A percentile compares a stretch with the other conserved stretches of the same genome.
Conservation (phyloP, 1,140 invertebrate genomes). For the Pachyrhynchus sulphureomaculatus region DNA sequence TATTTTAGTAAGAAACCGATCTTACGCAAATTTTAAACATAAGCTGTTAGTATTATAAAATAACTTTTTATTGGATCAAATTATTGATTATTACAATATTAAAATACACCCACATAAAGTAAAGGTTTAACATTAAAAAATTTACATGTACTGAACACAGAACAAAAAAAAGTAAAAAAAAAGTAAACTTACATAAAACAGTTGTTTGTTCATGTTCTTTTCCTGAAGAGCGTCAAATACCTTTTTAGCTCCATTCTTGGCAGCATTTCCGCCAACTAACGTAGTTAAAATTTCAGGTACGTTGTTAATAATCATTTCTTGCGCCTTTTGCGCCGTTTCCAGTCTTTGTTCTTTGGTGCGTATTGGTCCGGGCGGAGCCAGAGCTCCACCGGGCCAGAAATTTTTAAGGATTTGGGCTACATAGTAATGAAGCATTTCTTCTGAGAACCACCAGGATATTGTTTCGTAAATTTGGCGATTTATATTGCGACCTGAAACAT, state of each 20-base stretch:
- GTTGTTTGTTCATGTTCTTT: conserved; percentile 83
- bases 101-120: no score
- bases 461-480: conserved; percentile 89
- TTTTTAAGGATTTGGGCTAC: conserved; percentile 79
- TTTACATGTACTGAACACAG: no score
- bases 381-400: conserved; percentile 82
- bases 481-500: conserved; percentile 71
- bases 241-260: conserved; percentile 78
- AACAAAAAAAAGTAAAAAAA: conserved; percentile 1
- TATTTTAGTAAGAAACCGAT: no score
- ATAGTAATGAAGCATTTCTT: conserved; percentile 88
- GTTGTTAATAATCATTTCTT: conserved; percentile 68
- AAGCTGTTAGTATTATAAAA: no score
- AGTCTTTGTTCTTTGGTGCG: conserved; percentile 71
- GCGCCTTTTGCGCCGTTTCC: conserved; percentile 63
- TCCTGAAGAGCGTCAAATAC: conserved; percentile 87
- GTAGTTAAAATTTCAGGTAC: conserved; percentile 79
- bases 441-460: conserved; percentile 83
- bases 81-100: no score
- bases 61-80: no score
- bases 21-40: no score
- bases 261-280: conserved; percentile 82
- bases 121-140: no score
- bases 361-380: conserved; percentile 57
- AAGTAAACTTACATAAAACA: conserved; percentile 80